phyloP scores from a whole-genome alignment of 2,888 invertebrate species.

The Dysmachus trigonus region DNA sequence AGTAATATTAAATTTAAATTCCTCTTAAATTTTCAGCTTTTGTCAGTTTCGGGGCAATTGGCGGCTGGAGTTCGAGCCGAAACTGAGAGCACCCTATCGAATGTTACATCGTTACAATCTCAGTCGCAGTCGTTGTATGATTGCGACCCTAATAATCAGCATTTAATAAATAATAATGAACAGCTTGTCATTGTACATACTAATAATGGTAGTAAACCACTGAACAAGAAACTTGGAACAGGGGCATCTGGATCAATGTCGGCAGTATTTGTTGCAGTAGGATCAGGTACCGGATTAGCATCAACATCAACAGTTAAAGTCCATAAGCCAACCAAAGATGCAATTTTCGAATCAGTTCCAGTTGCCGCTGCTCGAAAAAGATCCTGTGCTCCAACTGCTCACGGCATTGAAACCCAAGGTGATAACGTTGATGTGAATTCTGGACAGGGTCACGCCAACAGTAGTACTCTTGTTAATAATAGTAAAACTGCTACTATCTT shows the following conservation, averaged over 20 bases:
- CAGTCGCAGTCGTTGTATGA: slow-evolving; percentile 63
- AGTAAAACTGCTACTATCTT: slow-evolving; percentile 64
- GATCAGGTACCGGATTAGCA: neutral
- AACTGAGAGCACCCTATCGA: slow-evolving; percentile 63
- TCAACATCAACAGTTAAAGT: neutral
- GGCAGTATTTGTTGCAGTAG: neutral
- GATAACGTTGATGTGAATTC: slow-evolving; percentile 32
- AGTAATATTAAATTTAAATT: neutral
- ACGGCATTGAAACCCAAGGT: slow-evolving; percentile 22
- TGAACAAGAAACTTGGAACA: slow-evolving; percentile 44
- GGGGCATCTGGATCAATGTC: neutral
- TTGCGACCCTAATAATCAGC: slow-evolving; percentile 53
- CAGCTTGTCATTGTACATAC: slow-evolving; percentile 49
- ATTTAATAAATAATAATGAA: slow-evolving; percentile 45
- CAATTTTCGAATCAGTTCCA: slow-evolving; percentile 32
- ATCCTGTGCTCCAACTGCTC: neutral
- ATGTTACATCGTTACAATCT: slow-evolving; percentile 63
- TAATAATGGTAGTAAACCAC: slow-evolving; percentile 43
- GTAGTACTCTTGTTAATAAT: slow-evolving; percentile 50
- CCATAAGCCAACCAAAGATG: slow-evolving; percentile 33
- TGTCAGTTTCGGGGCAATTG: slow-evolving; percentile 35
- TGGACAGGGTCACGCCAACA: slow-evolving; percentile 35
- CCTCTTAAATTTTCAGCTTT: slow-evolving; percentile 4
- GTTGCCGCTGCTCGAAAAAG: slow-evolving; percentile 14
- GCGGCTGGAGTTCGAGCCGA: slow-evolving; percentile 50